A percentile compares a stretch with the other conserved stretches of the same genome.
Evolutionary conservation across 1,140 invertebrate genomes (phyloP).

Genomic region (Pissodes strobi): DNA sequence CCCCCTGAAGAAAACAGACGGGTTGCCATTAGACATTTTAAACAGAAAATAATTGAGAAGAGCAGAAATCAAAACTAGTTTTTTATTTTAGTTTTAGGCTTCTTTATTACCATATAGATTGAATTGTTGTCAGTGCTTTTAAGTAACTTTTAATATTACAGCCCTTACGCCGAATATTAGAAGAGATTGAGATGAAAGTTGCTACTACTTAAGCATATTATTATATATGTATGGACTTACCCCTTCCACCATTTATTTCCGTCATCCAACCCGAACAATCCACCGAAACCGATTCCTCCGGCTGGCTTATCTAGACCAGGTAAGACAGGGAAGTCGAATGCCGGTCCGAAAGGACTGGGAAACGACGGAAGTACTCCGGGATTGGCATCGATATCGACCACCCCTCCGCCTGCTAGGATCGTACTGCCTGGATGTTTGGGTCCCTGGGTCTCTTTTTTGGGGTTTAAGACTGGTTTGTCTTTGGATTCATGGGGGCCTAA

Average conservation of each 20-base stretch:
- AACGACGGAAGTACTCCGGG: constrained; percentile 36
- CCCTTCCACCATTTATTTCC: constrained; percentile 59
- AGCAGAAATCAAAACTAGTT: no score
- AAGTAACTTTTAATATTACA: no score
- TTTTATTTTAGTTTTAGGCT: no score
- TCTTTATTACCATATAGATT: no score
- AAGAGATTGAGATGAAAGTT: no score
- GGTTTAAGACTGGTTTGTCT: constrained; percentile 37
- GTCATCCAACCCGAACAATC: constrained; percentile 40
- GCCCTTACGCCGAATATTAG: no score
- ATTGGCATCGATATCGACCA: constrained; percentile 44
- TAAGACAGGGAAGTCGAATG: constrained; percentile 44
- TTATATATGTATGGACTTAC: no score
- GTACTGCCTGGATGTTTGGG: constrained; percentile 20
- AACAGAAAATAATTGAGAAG: no score
- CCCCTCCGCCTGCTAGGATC: constrained; percentile 41
- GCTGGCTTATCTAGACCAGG: constrained; percentile 20
- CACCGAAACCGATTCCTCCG: constrained; percentile 41
- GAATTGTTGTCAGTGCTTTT: no score
- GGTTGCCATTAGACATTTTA: no score
- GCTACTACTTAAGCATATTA: not conserved
- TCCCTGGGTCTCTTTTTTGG: constrained; percentile 36
- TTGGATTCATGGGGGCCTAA: no score
- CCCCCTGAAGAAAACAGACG: no score
- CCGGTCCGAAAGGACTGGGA: constrained; percentile 32